A percentile compares a stretch with the other conserved stretches of the same genome.
These are phyloP conservation scores for Psammodynastes pulverulentus DNA, from an alignment of 2,113 vertebrate genomes.

Conservation along the genomic window DNA sequence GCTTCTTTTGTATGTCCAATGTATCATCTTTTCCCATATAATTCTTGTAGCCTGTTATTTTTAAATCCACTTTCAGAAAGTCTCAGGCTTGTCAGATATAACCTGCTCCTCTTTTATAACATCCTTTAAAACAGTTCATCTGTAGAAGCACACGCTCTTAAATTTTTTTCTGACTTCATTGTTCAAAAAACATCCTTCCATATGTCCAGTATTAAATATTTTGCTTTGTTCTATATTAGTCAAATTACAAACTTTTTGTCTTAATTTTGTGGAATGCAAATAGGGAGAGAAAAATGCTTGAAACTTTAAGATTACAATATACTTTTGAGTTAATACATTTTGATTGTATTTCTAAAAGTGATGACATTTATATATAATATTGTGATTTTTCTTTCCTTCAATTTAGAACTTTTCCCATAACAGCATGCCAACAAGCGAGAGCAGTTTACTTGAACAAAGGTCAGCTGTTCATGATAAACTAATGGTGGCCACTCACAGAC, in stretches of 20 bases:
- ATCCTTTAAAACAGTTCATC: background rate
- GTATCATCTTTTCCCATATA: background rate
- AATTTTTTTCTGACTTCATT: background rate
- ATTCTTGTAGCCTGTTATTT: background rate
- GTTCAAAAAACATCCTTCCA: background rate
- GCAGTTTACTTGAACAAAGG: slow-evolving; percentile 62
- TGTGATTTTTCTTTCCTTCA: slow-evolving; percentile 17
- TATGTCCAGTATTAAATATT: background rate
- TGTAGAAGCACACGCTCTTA: background rate
- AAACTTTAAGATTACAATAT: background rate
- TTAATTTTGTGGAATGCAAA: background rate
- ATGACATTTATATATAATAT: background rate
- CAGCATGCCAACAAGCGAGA: slow-evolving; percentile 61
- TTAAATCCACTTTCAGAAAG: background rate
- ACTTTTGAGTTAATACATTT: background rate
- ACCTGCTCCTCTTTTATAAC: background rate
- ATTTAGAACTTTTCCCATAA: slow-evolving; percentile 66
- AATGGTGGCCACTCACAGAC: slow-evolving; percentile 63
- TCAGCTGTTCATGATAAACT: slow-evolving; percentile 67
- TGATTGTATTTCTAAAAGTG: background rate
- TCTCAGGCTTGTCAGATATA: background rate
- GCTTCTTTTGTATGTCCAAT: background rate
- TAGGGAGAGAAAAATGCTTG: background rate
- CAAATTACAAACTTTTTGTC: background rate
- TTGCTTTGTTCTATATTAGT: background rate